Evolutionary conservation across 2,888 invertebrate species (phyloP).

Genomic region (Crepidodera aurea): DNA sequence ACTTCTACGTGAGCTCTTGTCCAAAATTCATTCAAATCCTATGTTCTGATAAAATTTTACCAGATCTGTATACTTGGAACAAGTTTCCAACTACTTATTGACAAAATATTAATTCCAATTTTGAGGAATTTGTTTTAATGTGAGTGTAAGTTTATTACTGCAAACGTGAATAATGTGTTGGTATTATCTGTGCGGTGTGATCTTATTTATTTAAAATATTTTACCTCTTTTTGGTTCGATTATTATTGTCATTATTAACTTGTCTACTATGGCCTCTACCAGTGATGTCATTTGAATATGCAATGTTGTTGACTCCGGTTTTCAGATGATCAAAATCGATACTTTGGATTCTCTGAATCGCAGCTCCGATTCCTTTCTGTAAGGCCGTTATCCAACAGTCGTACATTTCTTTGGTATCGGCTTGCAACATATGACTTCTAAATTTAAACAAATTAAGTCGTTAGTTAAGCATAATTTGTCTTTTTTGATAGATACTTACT

Average conservation of each 20-base stretch:
- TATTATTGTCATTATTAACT: slow-evolving; percentile 44
- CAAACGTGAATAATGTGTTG: too few relatives aligned
- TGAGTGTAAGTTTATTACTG: too few relatives aligned
- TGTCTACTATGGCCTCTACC: slow-evolving; percentile 44
- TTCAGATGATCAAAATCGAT: slow-evolving; percentile 48
- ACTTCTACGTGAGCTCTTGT: too few relatives aligned
- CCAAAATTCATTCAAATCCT: too few relatives aligned
- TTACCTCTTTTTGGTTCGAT: slow-evolving; percentile 50
- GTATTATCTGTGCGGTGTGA: too few relatives aligned
- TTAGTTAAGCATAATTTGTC: not conserved
- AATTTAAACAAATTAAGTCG: slow-evolving; percentile 14
- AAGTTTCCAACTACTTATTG: too few relatives aligned
- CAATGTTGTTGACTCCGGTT: slow-evolving; percentile 54
- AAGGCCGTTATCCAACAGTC: slow-evolving; percentile 88
- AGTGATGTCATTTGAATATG: slow-evolving; percentile 42
- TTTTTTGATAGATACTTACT: slow-evolving; percentile 66
- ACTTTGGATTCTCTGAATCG: slow-evolving; percentile 71
- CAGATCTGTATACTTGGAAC: too few relatives aligned
- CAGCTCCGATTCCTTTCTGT: slow-evolving; percentile 87
- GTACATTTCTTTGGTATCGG: slow-evolving; percentile 93
- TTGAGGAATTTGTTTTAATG: too few relatives aligned
- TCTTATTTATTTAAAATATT: slow-evolving; percentile 13
- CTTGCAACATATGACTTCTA: slow-evolving; percentile 97
- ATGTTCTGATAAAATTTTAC: too few relatives aligned
- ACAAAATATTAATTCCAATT: too few relatives aligned